These are phyloP conservation scores for Balearica regulorum DNA, from an alignment of 2,797 vertebrate genomes.

Conservation along the genomic window DNA sequence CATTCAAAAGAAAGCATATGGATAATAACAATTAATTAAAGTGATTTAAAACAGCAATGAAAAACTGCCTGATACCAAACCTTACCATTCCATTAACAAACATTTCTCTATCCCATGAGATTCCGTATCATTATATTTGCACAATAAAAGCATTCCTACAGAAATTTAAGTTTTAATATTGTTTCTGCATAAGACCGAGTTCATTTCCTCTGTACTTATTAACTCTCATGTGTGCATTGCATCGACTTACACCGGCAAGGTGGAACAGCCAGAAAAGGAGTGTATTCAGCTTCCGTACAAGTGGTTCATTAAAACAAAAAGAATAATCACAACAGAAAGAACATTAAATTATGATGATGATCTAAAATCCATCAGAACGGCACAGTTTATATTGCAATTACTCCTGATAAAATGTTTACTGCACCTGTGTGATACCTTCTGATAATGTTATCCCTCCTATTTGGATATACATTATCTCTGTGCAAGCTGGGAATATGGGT, in stretches of 20 bases:
- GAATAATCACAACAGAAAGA: neutral
- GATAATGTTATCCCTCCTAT: slow-evolving; percentile 51
- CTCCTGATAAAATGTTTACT: slow-evolving; percentile 41
- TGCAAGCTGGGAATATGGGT: neutral
- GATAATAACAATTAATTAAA: slow-evolving; percentile 18
- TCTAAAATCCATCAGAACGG: neutral
- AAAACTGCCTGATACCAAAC: neutral
- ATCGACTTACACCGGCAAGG: neutral
- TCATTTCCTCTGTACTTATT: neutral
- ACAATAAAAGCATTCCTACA: neutral
- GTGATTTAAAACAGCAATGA: neutral
- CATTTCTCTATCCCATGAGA: neutral
- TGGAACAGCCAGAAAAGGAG: neutral
- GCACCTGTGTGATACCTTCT: slow-evolving; percentile 58
- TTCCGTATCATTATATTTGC: neutral
- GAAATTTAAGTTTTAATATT: neutral
- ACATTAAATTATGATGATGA: neutral
- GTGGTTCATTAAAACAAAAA: neutral
- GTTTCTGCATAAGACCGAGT: neutral
- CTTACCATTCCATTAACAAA: neutral
- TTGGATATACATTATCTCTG: slow-evolving; percentile 47
- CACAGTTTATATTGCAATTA: neutral
- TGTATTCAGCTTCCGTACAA: neutral
- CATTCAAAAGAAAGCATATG: neutral
- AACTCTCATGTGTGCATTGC: neutral